Percentiles rank a stretch among this genome's conserved stretches.
phyloP scores from a whole-genome alignment of 2,797 vertebrate genomes.

The Leptoclinus maculatus region DNA sequence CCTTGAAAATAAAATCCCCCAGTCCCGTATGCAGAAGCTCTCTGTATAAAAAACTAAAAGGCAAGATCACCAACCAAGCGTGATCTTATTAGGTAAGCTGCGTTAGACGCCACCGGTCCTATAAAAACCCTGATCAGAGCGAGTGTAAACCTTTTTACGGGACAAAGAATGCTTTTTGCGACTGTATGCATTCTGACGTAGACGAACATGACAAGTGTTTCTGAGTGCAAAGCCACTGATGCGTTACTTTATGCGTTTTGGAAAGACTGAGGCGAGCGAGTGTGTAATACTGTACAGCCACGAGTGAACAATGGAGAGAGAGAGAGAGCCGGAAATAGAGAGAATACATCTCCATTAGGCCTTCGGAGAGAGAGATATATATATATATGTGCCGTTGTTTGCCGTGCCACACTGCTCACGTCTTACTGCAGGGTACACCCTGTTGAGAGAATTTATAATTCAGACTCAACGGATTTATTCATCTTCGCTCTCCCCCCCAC shows the following conservation, averaged over 20 bases:
- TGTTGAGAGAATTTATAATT: constrained; percentile 52
- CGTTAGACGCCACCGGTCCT: not conserved
- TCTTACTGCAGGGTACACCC: constrained; percentile 34
- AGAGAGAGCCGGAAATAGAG: constrained; percentile 17
- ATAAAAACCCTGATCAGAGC: constrained; percentile 8
- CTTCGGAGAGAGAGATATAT: constrained; percentile 39
- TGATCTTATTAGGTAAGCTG: not conserved
- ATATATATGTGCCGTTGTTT: constrained; percentile 40
- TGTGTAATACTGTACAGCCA: constrained; percentile 16
- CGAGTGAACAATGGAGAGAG: constrained; percentile 10
- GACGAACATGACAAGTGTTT: not conserved
- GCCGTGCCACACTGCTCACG: constrained; percentile 34
- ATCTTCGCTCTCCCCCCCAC: constrained; percentile 12
- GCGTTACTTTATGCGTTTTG: constrained; percentile 14
- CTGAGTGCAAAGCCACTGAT: constrained; percentile 12
- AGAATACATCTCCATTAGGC: constrained; percentile 41
- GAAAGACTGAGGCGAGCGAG: not conserved
- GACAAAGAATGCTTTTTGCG: not conserved
- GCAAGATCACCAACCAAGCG: not conserved
- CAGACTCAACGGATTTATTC: constrained; percentile 46
- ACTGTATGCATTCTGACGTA: not conserved
- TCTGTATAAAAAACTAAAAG: not conserved
- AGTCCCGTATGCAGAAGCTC: not conserved
- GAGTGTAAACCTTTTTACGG: not conserved
- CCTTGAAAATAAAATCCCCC: constrained; percentile 10